phyloP scores from a whole-genome alignment of 2,113 vertebrate species.

The Pteronura brasiliensis region DNA sequence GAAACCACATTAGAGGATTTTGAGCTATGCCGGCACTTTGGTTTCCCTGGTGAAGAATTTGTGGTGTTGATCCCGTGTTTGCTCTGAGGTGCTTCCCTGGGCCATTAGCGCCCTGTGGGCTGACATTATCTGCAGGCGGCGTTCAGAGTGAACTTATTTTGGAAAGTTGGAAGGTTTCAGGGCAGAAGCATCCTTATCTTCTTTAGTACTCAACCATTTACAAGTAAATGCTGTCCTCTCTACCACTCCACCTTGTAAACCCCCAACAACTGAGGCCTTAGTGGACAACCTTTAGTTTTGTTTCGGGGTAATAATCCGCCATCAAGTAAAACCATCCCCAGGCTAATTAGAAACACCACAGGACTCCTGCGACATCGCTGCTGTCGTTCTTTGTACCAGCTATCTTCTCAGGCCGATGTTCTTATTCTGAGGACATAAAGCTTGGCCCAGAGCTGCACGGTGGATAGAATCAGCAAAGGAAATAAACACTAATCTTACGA shows the following conservation, averaged over 20 bases:
- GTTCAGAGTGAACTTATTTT: neutral
- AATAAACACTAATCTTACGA: neutral
- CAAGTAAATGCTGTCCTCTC: neutral
- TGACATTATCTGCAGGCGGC: neutral
- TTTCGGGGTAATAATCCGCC: neutral
- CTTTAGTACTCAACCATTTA: neutral
- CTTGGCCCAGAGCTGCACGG: slow-evolving; percentile 8
- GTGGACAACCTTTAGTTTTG: neutral
- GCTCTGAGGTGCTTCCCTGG: neutral
- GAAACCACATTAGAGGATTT: neutral
- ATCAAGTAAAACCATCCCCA: neutral
- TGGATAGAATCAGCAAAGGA: neutral
- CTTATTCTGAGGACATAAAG: neutral
- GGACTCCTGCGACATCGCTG: neutral
- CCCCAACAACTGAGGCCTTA: neutral
- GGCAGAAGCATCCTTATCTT: neutral
- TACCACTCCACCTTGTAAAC: neutral
- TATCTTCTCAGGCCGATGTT: neutral
- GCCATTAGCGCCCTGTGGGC: neutral
- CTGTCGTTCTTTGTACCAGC: neutral
- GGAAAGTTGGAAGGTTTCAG: neutral
- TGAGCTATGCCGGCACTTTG: neutral
- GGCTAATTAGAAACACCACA: neutral
- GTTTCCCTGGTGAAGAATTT: neutral
- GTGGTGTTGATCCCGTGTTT: neutral